Percentiles rank a stretch among this genome's conserved stretches.
These are phyloP conservation scores for Hoplostethus atlanticus DNA, from an alignment of 2,797 vertebrate genomes.

Conservation along the genomic window DNA sequence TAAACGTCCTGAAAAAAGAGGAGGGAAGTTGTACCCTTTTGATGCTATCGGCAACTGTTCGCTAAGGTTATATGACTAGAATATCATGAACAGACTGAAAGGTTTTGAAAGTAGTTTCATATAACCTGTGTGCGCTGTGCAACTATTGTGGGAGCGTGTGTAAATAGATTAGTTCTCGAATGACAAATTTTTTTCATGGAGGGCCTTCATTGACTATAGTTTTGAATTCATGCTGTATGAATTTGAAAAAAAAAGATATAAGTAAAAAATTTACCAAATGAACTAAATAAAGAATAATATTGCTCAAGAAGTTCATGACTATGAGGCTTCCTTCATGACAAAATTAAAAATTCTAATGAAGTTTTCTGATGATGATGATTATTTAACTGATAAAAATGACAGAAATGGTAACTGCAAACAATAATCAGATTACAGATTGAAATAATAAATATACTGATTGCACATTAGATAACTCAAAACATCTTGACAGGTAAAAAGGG, in stretches of 20 bases:
- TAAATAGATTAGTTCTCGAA: constrained; percentile 32
- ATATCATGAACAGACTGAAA: constrained; percentile 36
- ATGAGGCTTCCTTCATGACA: too few relatives aligned
- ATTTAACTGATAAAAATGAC: too few relatives aligned
- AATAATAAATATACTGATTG: too few relatives aligned
- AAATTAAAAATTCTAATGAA: too few relatives aligned
- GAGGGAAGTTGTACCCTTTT: constrained; percentile 26
- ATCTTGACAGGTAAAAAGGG: too few relatives aligned
- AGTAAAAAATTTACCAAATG: constrained; percentile 87
- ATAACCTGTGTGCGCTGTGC: constrained; percentile 42
- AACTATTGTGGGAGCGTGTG: constrained; percentile 48
- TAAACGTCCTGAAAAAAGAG: constrained; percentile 44
- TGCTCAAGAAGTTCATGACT: background rate
- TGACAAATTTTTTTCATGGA: constrained; percentile 72
- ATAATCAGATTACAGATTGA: too few relatives aligned
- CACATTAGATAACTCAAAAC: too few relatives aligned
- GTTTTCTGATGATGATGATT: too few relatives aligned
- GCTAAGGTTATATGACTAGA: constrained; percentile 50
- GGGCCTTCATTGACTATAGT: constrained; percentile 90
- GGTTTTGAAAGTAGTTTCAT: constrained; percentile 57
- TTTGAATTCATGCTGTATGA: constrained; percentile 97
- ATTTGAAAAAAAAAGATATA: constrained; percentile 75
- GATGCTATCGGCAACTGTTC: constrained; percentile 36
- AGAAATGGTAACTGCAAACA: too few relatives aligned
- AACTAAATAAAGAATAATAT: constrained; percentile 89